Evolutionary conservation across 2,113 vertebrate species (phyloP), one percentile per base, ranked within the genome.

Genomic region (Taurulus bubalis): DNA sequence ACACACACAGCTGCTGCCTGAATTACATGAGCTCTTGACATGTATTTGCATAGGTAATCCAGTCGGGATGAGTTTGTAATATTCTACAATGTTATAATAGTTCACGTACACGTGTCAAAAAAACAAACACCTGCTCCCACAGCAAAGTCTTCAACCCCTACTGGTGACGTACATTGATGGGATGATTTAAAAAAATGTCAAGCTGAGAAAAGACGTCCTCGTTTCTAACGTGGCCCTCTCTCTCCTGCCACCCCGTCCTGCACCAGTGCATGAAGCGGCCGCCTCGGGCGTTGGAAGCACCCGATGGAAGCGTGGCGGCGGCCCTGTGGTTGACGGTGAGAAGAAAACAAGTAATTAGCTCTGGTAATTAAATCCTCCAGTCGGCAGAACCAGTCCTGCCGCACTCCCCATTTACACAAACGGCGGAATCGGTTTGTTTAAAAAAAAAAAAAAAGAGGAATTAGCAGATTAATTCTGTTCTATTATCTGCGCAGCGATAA

Each of bases 351-450:
- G 84, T 88, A 92, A 93, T 94, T 93, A 93, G 86, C 86, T 51
- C 68, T 47, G 77, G 80, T 91, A 92, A 94, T 94, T 89, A 93
- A 93, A 91, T 90, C 85, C 85, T 85, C 73, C 80, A 76, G 82
- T 87, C 88, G 79, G 36, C 11, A 28, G 45, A 89, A 82, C 77
- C 63, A 69, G 62, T 62, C 71, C 65, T 58, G 64, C 66, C 74
- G 78, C 30, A 11, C 32, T 49, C 32, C 34, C 28, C 60, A 83
- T 90, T 91, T 84, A 78, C 89, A 91, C 87, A 91, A 94, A 93
- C 85, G 82, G 76, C 16, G 7, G 36, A 81, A 80, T 68, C 80
- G 80, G 71, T 79, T 67, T 0, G 8, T 82, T 67, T 47, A 79
- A 88, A 84, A 24, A 90, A 91, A 85, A 78, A 87, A 85, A 55